phyloP scores from a whole-genome alignment of 2,113 vertebrate genomes.

The Alces alces region DNA sequence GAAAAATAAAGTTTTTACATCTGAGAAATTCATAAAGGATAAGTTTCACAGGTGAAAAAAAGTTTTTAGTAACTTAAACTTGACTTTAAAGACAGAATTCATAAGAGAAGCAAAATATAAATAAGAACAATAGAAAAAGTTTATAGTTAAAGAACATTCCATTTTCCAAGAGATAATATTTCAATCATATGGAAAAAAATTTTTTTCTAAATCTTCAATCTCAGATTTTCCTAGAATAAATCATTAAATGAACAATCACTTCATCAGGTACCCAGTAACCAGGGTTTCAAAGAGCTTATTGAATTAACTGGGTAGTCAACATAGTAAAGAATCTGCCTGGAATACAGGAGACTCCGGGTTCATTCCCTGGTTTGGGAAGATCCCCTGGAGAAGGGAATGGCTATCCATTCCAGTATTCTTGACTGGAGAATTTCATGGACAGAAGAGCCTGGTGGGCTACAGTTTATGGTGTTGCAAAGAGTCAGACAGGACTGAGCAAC shows the following conservation, averaged over 20 bases:
- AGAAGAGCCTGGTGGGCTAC: neutral
- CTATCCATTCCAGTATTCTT: neutral
- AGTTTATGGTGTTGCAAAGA: neutral
- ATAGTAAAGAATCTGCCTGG: neutral
- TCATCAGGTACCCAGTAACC: conserved; percentile 11
- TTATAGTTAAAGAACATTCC: neutral
- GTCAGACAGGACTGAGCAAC: neutral
- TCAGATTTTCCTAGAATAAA: conserved; percentile 11
- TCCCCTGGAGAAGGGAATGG: neutral
- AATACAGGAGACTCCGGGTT: neutral
- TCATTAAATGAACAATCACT: conserved; percentile 14
- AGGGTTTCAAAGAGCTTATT: conserved; percentile 19
- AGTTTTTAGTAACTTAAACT: neutral
- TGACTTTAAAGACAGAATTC: conserved; percentile 19
- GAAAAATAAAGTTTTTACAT: neutral
- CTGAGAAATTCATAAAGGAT: neutral
- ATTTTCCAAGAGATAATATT: neutral
- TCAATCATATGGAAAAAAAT: neutral
- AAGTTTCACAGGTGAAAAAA: neutral
- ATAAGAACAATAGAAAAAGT: neutral
- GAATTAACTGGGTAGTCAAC: conserved; percentile 16
- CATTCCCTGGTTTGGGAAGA: neutral
- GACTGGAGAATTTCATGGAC: neutral
- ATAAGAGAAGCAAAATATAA: conserved; percentile 25
- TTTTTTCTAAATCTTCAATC: conserved; percentile 16